These are phyloP conservation scores for Hippopotamyrus pictus DNA, from an alignment of 2,797 vertebrate genomes.

Conservation along the genomic window DNA sequence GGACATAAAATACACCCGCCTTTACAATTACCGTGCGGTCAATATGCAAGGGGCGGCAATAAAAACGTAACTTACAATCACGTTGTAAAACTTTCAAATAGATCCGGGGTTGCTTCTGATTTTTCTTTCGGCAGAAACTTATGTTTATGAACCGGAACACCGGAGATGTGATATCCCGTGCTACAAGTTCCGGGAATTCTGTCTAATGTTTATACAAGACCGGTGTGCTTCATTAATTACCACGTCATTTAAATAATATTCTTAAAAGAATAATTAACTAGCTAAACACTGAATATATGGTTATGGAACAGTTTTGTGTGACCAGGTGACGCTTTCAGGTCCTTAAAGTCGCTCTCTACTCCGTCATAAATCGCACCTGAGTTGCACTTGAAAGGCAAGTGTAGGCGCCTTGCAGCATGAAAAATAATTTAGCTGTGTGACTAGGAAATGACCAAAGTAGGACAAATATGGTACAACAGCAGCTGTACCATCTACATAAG, in stretches of 20 bases:
- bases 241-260: not conserved
- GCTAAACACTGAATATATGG: not conserved
- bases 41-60: not conserved
- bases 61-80: not conserved
- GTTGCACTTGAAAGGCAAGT: not conserved
- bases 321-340: not conserved
- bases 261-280: not conserved
- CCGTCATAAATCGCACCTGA: not conserved
- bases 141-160: not conserved
- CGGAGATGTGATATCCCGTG: not conserved
- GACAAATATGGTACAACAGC: not conserved
- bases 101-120: not conserved
- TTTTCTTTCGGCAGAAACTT: not conserved
- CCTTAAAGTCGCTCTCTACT: not conserved
- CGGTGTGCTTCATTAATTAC: not conserved
- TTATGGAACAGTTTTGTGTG: not conserved
- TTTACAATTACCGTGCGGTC: not conserved
- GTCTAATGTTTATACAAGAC: not conserved
- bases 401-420: not conserved
- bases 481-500: not conserved
- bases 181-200: not conserved
- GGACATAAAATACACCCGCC: not conserved
- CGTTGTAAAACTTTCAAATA: not conserved
- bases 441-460: not conserved
- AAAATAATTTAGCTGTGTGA: not conserved